Evolutionary conservation across 2,113 vertebrate species (phyloP).

Genomic region (Scalopus aquaticus): DNA sequence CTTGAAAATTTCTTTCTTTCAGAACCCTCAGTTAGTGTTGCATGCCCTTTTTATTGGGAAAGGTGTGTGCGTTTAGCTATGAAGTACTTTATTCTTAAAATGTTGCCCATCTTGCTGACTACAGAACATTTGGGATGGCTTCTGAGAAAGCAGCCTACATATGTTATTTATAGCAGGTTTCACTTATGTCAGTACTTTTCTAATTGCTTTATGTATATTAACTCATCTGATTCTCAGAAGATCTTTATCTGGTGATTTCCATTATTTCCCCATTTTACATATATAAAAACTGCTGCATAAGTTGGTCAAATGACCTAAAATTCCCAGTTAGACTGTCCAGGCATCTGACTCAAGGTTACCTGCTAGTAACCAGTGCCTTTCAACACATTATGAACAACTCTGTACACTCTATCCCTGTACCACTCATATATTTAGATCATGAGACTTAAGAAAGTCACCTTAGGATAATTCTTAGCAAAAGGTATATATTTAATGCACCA

Average conservation of each 20-base stretch:
- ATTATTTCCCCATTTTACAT: neutral
- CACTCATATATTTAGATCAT: neutral
- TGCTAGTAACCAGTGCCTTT: neutral
- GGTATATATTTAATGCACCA: neutral
- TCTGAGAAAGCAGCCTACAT: neutral
- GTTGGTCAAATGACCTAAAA: neutral
- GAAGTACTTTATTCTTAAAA: neutral
- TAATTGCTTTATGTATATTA: neutral
- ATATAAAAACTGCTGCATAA: neutral
- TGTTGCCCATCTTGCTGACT: neutral
- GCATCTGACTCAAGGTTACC: neutral
- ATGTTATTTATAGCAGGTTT: neutral
- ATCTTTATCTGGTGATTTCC: neutral
- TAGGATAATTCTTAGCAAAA: conserved; percentile 53
- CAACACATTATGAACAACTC: neutral
- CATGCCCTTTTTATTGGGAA: neutral
- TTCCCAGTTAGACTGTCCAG: neutral
- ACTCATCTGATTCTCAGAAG: neutral
- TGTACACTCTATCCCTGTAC: neutral
- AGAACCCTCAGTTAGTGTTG: neutral
- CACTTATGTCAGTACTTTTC: neutral
- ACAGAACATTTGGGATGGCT: neutral
- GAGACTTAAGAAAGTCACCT: conserved; percentile 8
- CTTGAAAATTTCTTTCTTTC: conserved; percentile 28
- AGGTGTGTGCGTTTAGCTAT: neutral